phyloP scores from a whole-genome alignment of 2,888 invertebrate species.

The Selenia dentaria region DNA sequence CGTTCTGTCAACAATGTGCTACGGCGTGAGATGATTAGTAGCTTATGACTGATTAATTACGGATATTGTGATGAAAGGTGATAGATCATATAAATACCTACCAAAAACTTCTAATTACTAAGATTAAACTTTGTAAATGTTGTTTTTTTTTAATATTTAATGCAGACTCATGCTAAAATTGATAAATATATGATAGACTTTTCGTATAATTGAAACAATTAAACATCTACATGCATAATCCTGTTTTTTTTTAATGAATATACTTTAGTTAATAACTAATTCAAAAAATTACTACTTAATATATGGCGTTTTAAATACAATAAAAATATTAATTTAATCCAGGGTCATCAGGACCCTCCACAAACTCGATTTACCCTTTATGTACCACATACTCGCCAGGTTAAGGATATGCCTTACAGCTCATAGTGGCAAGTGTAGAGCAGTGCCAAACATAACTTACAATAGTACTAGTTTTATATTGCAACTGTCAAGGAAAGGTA shows the following conservation, averaged over 20 bases:
- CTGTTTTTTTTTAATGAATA: too few species aligned
- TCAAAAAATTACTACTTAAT: too few species aligned
- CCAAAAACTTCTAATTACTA: not conserved
- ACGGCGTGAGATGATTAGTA: not conserved
- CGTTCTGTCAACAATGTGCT: not conserved
- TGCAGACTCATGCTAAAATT: not conserved
- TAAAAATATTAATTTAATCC: not conserved
- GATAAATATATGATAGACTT: not conserved
- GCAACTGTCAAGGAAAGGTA: too few species aligned
- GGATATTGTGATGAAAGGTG: not conserved
- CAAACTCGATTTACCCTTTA: too few species aligned
- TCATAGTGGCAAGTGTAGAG: too few species aligned
- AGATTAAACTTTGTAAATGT: not conserved
- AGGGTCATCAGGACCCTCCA: not conserved
- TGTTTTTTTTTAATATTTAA: not conserved
- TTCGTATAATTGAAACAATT: not conserved
- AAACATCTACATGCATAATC: not conserved
- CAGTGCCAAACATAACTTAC: too few species aligned
- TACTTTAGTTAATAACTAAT: too few species aligned
- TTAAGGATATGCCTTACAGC: too few species aligned
- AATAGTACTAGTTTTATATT: too few species aligned
- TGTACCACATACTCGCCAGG: too few species aligned
- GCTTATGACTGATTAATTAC: not conserved
- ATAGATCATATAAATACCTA: not conserved
- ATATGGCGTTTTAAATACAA: too few species aligned